These are phyloP conservation scores for Bombus turneri DNA, from an alignment of 1,140 invertebrate genomes.

Conservation along the genomic window DNA sequence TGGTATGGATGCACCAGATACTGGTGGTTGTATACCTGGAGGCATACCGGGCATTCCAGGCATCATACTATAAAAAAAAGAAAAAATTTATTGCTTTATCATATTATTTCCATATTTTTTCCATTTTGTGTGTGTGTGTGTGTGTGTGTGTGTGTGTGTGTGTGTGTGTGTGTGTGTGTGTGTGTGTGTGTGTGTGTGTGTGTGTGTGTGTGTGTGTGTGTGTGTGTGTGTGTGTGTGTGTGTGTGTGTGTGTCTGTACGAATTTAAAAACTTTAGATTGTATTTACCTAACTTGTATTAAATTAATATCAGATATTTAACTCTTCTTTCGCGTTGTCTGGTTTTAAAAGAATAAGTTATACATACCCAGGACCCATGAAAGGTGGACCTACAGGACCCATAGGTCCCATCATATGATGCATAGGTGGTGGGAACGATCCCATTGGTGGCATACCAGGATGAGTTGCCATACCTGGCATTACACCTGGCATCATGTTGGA, in stretches of 20 bases:
- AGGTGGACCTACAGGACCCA: conserved; percentile 86
- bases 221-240: background rate
- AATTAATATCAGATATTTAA: conserved; percentile 50
- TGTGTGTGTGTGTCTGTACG: background rate
- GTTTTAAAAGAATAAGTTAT: conserved; percentile 51
- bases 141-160: background rate
- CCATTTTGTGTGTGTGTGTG: background rate
- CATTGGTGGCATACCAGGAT: conserved; percentile 84
- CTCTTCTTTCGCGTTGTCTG: conserved; percentile 47
- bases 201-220: background rate
- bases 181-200: background rate
- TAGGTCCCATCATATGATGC: conserved; percentile 88
- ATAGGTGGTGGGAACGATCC: conserved; percentile 83
- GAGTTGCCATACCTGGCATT: conserved; percentile 82
- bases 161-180: background rate
- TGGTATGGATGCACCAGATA: conserved; percentile 84
- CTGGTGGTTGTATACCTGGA: conserved; percentile 83
- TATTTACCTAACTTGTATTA: conserved; percentile 53
- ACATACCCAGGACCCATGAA: conserved; percentile 89
- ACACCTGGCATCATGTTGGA: conserved; percentile 84
- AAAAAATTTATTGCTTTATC: conserved; percentile 16
- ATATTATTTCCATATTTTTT: conserved; percentile 41
- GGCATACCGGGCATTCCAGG: conserved; percentile 83
- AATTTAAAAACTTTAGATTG: conserved; percentile 34
- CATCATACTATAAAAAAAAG: conserved; percentile 78